phyloP scores from a whole-genome alignment of 2,888 invertebrate species.

The Monopis laevigella region DNA sequence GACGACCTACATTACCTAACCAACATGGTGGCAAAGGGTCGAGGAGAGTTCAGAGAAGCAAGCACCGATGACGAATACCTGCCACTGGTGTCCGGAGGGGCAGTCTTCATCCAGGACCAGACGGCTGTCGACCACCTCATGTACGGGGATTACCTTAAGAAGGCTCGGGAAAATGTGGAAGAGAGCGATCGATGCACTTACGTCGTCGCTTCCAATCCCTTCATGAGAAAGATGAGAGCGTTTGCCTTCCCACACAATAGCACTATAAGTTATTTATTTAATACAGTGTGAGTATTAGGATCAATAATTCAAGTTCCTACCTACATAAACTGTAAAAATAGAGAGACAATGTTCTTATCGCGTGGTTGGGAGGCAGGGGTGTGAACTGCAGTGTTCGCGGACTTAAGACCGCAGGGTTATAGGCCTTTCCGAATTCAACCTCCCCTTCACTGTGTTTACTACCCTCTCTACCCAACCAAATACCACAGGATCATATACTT shows the following conservation, averaged over 20 bases:
- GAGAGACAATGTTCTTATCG: no score
- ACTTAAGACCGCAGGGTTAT: no score
- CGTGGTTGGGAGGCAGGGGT: no score
- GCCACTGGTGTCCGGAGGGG: constrained; percentile 33
- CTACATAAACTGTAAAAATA: no score
- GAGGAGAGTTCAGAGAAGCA: constrained; percentile 44
- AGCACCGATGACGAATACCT: constrained; percentile 32
- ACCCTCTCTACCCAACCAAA: no score
- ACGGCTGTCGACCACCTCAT: constrained; percentile 75
- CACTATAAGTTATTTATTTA: constrained; percentile 68
- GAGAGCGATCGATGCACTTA: constrained; percentile 78
- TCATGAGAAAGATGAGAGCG: constrained; percentile 72
- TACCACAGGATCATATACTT: no score
- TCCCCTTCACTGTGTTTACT: no score
- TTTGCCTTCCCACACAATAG: constrained; percentile 77
- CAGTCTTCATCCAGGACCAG: constrained; percentile 71
- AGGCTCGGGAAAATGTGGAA: constrained; percentile 59
- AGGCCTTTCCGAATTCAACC: no score
- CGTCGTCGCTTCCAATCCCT: constrained; percentile 76
- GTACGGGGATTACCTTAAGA: constrained; percentile 74
- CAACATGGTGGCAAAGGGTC: constrained; percentile 45
- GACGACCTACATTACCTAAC: constrained; percentile 47
- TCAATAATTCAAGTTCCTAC: no score
- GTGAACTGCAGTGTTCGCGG: no score
- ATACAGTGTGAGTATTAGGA: constrained; percentile 71